Evolutionary conservation across 2,888 invertebrate species (phyloP).

Genomic region (Acanthococcus lagerstroemiae): DNA sequence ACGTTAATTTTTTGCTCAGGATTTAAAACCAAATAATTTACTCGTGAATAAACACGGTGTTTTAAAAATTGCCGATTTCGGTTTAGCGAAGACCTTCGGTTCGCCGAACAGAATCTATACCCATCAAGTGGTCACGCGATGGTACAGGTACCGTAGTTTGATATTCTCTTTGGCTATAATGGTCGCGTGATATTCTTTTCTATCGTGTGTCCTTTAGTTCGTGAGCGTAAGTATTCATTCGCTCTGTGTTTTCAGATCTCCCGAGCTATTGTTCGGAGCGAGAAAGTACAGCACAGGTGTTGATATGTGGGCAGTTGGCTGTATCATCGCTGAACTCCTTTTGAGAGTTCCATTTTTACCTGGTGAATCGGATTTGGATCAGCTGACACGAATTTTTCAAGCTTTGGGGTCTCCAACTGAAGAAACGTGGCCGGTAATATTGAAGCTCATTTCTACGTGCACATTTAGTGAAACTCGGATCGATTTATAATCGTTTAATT

Average conservation of each 20-base stretch:
- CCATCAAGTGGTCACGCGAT: constrained; percentile 93
- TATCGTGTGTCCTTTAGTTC: no score
- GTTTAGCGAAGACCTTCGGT: constrained; percentile 92
- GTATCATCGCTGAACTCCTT: constrained; percentile 89
- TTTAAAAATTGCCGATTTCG: constrained; percentile 97
- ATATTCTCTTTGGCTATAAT: not conserved
- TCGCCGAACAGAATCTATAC: constrained; percentile 93
- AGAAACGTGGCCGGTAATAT: constrained; percentile 82
- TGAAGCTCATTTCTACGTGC: no score
- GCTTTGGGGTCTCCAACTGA: constrained; percentile 68
- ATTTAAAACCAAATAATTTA: constrained; percentile 98
- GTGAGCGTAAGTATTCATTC: not conserved
- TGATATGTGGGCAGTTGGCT: constrained; percentile 98
- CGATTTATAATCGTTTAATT: no score
- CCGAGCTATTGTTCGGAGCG: constrained; percentile 91
- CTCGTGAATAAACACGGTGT: constrained; percentile 84
- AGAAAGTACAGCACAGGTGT: constrained; percentile 89
- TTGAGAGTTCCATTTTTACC: constrained; percentile 87
- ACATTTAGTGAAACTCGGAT: not conserved
- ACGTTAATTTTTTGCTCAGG: constrained; percentile 42
- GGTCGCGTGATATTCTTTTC: not conserved
- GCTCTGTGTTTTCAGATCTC: constrained; percentile 56
- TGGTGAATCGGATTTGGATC: constrained; percentile 94
- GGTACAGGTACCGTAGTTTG: constrained; percentile 60
- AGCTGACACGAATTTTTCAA: constrained; percentile 87